phyloP scores from a whole-genome alignment of 2,888 invertebrate species.

The Amorpha juglandis region DNA sequence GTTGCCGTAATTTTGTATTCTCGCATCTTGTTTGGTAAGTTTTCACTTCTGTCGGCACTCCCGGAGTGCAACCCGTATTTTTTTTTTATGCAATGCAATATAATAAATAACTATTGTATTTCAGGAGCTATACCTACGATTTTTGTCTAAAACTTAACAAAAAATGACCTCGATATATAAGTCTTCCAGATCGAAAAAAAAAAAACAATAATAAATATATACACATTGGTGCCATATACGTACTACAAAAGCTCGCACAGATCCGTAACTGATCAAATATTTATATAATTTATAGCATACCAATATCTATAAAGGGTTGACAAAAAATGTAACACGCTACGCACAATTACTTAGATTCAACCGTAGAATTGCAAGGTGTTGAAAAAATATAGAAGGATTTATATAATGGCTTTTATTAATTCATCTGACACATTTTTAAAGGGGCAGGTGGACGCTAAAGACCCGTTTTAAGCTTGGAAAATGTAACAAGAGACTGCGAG shows the following conservation, averaged over 20 bases:
- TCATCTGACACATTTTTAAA: neutral
- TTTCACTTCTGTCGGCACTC: too few species aligned
- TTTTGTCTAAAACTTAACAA: too few species aligned
- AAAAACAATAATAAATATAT: slow-evolving; percentile 14
- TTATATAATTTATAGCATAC: slow-evolving; percentile 74
- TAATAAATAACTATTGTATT: too few species aligned
- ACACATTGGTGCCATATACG: slow-evolving; percentile 27
- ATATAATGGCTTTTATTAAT: neutral
- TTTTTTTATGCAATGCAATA: too few species aligned
- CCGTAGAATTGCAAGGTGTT: slow-evolving; percentile 30
- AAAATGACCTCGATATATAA: too few species aligned
- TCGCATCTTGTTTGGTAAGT: too few species aligned
- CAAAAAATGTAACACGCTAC: slow-evolving; percentile 64
- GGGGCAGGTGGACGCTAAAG: neutral
- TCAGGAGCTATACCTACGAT: too few species aligned
- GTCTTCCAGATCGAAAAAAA: neutral
- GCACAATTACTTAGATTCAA: slow-evolving; percentile 70
- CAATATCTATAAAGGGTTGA: slow-evolving; percentile 76
- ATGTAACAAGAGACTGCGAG: neutral
- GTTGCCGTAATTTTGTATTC: too few species aligned
- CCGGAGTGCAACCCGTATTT: too few species aligned
- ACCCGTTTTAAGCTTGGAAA: too few species aligned
- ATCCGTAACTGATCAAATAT: slow-evolving; percentile 77
- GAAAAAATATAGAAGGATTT: neutral
- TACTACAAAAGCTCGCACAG: slow-evolving; percentile 33